Base-by-base conservation (phyloP, 2,888 invertebrate species). In the Eilema depressum region DNA sequence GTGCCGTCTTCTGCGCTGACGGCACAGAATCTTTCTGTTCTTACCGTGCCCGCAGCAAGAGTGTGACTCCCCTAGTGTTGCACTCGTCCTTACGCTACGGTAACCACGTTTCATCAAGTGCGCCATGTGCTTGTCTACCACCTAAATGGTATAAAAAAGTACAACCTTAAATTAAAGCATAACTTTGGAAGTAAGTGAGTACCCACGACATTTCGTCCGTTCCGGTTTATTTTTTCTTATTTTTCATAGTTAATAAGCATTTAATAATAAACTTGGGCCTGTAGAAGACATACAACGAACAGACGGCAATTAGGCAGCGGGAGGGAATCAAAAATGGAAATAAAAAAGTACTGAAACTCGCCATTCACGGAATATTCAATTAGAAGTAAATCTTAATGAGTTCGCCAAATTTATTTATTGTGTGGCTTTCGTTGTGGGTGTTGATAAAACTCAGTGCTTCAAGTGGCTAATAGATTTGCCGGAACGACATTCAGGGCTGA, bases 241-340 rank as follows among this genome's bases (percentile, higher is more conserved):
- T 47, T 71, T 57, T 63, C 57, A 60, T 67, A 74, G 78, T 82
- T 80, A 82, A 78, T 80, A 76, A 76, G 73, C 78, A 64, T 82
- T 81, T 80, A 78, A 76, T 80, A 70, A 82, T 75, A 75, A 80
- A 80, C 60, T 82, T 62, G 47, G 66, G 83, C 69, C 76, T 81
- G 81, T 30, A 28, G 83, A 76, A 80, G 81, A 82, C 81, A 74
- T 80, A 81, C 76, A 75, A 75, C 74, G 74, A 70, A 67, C 66
- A 56, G 61, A 62, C 56, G 37, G 78, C 76, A 81, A 82, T 82
- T 82, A 80, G 64, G 59, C 28, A 20, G 23, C 20, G 61, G 28
- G 66, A 61, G 56, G 57, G 57, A 82, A 73, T 66, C 53, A 53
- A 62, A 74, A 80, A 74, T 70, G 25, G 37, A 74, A 79, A 77